Percentiles rank a stretch among this genome's conserved stretches.
Evolutionary conservation across 2,888 invertebrate genomes (phyloP).

Genomic region (Masnerella sp.): DNA sequence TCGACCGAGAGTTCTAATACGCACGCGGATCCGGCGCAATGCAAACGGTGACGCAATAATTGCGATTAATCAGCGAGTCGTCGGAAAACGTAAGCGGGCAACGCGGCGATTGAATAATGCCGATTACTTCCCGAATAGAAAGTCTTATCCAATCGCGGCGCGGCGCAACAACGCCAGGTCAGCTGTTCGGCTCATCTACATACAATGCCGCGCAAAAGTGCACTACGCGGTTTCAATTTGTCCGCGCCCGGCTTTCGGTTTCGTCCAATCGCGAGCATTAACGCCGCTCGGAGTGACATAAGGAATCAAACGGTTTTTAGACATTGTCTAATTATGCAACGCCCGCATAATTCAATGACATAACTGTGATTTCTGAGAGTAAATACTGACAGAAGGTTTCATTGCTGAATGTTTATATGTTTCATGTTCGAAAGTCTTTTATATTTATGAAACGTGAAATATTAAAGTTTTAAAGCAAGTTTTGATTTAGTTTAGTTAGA

Average conservation of each 20-base stretch:
- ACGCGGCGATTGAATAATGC: conserved; percentile 72
- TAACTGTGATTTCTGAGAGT: too few relatives aligned
- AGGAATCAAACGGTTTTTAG: conserved; percentile 44
- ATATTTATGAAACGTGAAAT: too few relatives aligned
- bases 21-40: conserved; percentile 45
- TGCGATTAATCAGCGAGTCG: conserved; percentile 59
- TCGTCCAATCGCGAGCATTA: conserved; percentile 16
- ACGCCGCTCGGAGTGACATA: conserved; percentile 31
- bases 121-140: conserved; percentile 74
- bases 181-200: conserved; percentile 49
- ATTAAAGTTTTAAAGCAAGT: too few relatives aligned
- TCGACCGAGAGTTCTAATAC: conserved; percentile 32
- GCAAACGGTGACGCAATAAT: conserved; percentile 60
- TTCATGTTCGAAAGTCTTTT: too few relatives aligned
- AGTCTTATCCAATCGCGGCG: conserved; percentile 66
- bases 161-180: conserved; percentile 36
- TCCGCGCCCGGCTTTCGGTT: conserved; percentile 30
- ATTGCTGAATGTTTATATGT: too few relatives aligned
- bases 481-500: too few relatives aligned
- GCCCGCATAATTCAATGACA: too few relatives aligned
- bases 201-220: conserved; percentile 32
- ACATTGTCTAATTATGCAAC: conserved; percentile 26
- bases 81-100: conserved; percentile 63
- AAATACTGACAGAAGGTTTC: too few relatives aligned
- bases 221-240: conserved; percentile 8